These are phyloP conservation scores for Torymus aiolomorphi DNA, from an alignment of 2,888 invertebrate species.

Conservation along the genomic window DNA sequence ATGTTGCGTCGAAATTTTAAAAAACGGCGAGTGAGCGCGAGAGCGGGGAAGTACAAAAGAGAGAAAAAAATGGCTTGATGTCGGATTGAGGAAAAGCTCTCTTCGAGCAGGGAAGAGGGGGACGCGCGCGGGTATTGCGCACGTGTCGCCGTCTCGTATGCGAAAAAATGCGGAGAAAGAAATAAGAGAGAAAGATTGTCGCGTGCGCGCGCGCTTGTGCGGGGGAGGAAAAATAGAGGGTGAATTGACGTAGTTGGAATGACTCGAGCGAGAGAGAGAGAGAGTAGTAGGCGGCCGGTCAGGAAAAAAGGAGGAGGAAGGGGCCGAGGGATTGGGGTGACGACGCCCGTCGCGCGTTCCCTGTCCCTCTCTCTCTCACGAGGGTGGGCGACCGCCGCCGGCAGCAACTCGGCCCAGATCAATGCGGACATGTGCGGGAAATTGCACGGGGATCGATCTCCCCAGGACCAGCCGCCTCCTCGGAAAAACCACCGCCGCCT, in stretches of 20 bases:
- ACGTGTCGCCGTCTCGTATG: constrained; percentile 13
- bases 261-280: constrained; percentile 59
- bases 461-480: constrained; percentile 64
- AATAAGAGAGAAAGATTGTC: constrained; percentile 7
- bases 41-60: too few relatives aligned
- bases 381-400: constrained; percentile 61
- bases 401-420: constrained; percentile 74
- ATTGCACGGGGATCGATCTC: constrained; percentile 74
- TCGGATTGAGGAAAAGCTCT: too few relatives aligned
- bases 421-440: constrained; percentile 75
- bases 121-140: constrained; percentile 8
- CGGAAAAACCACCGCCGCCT: constrained; percentile 65
- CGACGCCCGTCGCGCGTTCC: constrained; percentile 3
- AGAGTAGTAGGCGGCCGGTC: constrained; percentile 64
- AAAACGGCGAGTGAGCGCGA: too few relatives aligned
- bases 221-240: constrained; percentile 63
- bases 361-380: not conserved
- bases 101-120: not conserved
- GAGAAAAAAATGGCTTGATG: too few relatives aligned
- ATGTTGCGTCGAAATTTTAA: too few relatives aligned
- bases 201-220: constrained; percentile 47
- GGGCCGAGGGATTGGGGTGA: constrained; percentile 18
- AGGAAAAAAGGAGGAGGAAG: constrained; percentile 43
- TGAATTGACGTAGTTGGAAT: constrained; percentile 65
- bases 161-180: constrained; percentile 26